Conservation (phyloP, 2,888 invertebrate genomes). For the Nomada hirtipes region DNA sequence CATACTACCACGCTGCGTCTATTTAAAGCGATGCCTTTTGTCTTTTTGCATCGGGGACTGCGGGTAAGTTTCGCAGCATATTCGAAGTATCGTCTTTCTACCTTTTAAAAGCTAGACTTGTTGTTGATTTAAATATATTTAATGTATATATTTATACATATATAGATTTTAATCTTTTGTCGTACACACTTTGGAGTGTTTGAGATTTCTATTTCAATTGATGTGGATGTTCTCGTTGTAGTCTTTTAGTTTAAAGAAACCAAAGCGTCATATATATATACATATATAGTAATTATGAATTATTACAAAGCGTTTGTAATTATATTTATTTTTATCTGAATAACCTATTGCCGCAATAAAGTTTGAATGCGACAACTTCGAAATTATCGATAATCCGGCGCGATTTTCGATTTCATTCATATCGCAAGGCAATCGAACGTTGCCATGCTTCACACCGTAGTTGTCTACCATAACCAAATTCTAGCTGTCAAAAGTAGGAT, state of each 20-base stretch:
- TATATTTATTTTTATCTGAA: no score
- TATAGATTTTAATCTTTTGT: no score
- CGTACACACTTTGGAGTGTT: no score
- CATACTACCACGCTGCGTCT: neutral
- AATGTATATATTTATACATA: no score
- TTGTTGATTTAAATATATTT: no score
- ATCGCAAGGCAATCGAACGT: neutral
- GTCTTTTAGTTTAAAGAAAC: neutral
- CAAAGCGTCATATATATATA: neutral
- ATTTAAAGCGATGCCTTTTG: constrained; percentile 28
- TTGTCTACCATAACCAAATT: constrained; percentile 33
- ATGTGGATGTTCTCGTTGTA: neutral
- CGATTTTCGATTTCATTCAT: neutral
- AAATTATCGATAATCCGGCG: neutral
- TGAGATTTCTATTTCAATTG: neutral
- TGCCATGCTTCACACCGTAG: constrained; percentile 14
- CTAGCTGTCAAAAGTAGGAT: constrained; percentile 22
- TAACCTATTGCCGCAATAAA: no score
- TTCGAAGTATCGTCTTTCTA: neutral
- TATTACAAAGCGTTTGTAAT: no score
- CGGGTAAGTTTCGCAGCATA: constrained; percentile 8
- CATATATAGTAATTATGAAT: neutral
- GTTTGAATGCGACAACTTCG: neutral
- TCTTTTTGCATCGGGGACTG: neutral
- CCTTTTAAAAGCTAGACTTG: no score